Evolutionary conservation across 2,888 invertebrate genomes (phyloP).

Genomic region (Eupeodes latifasciatus): DNA sequence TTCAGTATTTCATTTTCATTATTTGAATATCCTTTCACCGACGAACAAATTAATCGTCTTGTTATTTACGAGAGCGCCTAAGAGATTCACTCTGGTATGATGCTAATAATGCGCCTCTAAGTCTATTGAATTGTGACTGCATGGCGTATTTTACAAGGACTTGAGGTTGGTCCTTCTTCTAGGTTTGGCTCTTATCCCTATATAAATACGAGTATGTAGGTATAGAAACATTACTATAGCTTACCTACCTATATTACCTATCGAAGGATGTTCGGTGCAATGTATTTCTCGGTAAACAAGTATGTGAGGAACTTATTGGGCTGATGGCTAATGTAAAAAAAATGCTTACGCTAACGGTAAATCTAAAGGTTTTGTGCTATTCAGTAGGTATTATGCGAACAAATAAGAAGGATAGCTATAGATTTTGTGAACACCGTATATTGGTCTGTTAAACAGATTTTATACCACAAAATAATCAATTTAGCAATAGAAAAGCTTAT

Average conservation of each 20-base stretch:
- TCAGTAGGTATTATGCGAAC: conserved; percentile 41
- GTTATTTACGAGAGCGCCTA: conserved; percentile 72
- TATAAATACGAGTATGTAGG: not conserved
- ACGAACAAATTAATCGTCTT: conserved; percentile 76
- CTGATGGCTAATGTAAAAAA: conserved; percentile 52
- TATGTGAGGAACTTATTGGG: conserved; percentile 46
- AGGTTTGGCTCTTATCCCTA: conserved; percentile 21
- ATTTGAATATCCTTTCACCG: conserved; percentile 75
- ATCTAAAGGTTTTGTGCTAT: conserved; percentile 34
- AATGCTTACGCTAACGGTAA: conserved; percentile 58
- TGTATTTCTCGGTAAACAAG: conserved; percentile 57
- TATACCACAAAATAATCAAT: conserved; percentile 8
- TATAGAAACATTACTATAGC: not conserved
- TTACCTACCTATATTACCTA: conserved; percentile 3
- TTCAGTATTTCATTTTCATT: conserved; percentile 75
- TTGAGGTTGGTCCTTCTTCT: conserved; percentile 44
- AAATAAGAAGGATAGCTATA: conserved; percentile 46
- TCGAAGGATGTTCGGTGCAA: conserved; percentile 35
- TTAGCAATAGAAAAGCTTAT: not conserved
- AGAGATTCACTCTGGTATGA: conserved; percentile 51
- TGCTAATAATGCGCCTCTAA: conserved; percentile 69
- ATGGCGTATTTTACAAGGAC: conserved; percentile 74
- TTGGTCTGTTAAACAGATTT: conserved; percentile 46
- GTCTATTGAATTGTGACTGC: conserved; percentile 76
- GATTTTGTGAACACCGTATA: conserved; percentile 24